Base-by-base conservation (phyloP, 2,888 invertebrate species). In the Amphipyra tragopoginis region DNA sequence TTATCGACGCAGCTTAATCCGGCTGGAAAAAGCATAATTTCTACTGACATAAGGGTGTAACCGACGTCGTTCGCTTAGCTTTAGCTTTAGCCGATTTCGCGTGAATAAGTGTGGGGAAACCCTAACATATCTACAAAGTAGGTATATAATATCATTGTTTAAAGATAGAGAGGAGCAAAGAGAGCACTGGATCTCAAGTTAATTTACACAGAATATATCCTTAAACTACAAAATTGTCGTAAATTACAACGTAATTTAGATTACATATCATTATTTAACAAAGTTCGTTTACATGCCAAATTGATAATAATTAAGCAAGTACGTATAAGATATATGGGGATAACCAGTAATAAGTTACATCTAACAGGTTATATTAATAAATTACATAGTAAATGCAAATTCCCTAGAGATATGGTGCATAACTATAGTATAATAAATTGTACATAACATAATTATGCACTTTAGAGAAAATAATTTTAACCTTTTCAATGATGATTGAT, bases 361-460 rank as follows among this genome's bases (percentile, higher is more conserved):
- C 45, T 73, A 54, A 38, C 13, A 44, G 15, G 11, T 36, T 34
- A 45, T 72, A 65, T 9, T 38, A 50, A 65, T 0, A 53, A n/a
- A 44, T 52, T 49, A 65, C 13, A 55, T 54, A 70, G 40, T 74
- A 72, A 72, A 72, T 72, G 75, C 71, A 62, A 36, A 48, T 44
- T 29, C 9, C 10, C 40, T 60, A 42, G 10, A 71, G 48, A 65
- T 10, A 53, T 26, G 33, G 52, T 58, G 72, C 39, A 40, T 43
- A 48, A 48, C 13, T 21, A 38, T 43, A 34, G 21, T 21, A 21
- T 21, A 21, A 21, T 3, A 21, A 45, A n/a, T 50, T 38, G 26
- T 26, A 45, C 11, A 42, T 50, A 44, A 43, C 15, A 36, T 38
- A 40, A 13, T n/a, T 40, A 44, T 42, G n/a, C 48, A 38, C 26